Evolutionary conservation across 2,113 vertebrate species (phyloP), one percentile per base, ranked within the genome.

Genomic region (Scalopus aquaticus): DNA sequence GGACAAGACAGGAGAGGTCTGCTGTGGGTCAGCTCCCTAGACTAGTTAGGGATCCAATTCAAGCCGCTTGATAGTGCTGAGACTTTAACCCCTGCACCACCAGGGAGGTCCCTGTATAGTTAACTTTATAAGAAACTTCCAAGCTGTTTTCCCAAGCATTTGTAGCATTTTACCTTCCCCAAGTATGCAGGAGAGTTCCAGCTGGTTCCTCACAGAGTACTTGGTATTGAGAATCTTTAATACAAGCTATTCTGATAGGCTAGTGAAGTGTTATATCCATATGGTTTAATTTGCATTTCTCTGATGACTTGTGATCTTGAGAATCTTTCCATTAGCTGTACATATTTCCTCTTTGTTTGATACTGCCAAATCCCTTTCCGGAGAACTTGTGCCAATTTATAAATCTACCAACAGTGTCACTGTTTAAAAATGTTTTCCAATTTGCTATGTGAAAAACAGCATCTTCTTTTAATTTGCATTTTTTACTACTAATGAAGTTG

Each of bases 391-490:
- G 20, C 32, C 65, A 42, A 80, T 67, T 74, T 87, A 67, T 37
- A 85, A 91, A 67, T 81, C 46, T 56, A 73, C 46, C 74, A 80
- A 58, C 6, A 60, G 58, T 69, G 16, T 81, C 20, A 58, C n/a
- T 9, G 76, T 76, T 76, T 16, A 24, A 28, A 90, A 90, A 37
- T 28, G n/a, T 72, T 87, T 69, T 87, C 69, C 42, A 85, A 44
- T 86, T 73, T 80, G 9, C 44, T 91, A 46, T 46, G 44, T 85
- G 65, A 91, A 90, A 56, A 94, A 64, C 64, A 24, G n/a, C 77
- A 88, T 13, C 51, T 82, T 77, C 5, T 70, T 88, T 60, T 70
- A 69, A 69, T 44, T 44, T 42, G 49, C 19, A 17, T 92, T 70
- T 62, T 91, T 84, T 15, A 62, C 90, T 79, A 46, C 32, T 73